Conservation (phyloP, 23 tunicate species). For the Phallusia fumigata region DNA sequence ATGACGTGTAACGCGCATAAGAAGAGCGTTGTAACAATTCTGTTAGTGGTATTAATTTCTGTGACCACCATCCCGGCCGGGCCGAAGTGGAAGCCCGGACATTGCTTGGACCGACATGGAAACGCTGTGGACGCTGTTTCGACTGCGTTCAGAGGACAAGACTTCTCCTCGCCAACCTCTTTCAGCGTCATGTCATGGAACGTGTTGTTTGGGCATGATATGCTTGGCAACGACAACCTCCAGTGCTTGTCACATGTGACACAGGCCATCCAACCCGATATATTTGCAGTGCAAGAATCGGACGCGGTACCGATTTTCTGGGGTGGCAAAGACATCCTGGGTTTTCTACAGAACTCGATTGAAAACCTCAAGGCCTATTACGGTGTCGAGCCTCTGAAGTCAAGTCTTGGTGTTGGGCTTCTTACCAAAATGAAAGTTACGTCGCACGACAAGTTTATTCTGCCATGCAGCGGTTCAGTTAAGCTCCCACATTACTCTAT, state of each 20-base stretch:
- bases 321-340: slow-evolving; percentile 86
- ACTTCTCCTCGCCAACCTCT: not conserved
- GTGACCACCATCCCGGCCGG: not conserved
- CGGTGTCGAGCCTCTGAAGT: slow-evolving; percentile 54
- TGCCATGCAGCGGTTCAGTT: slow-evolving; percentile 12
- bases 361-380: not conserved
- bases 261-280: slow-evolving; percentile 36
- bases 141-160: not conserved
- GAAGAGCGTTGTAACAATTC: not conserved
- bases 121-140: not conserved
- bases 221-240: slow-evolving; percentile 47
- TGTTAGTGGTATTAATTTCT: not conserved
- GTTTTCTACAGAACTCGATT: slow-evolving; percentile 27
- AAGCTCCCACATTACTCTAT: slow-evolving; percentile 24
- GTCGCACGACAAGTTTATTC: slow-evolving; percentile 16
- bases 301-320: slow-evolving; percentile 67
- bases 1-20: not conserved
- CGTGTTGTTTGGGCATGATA: slow-evolving; percentile 67
- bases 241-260: slow-evolving; percentile 37
- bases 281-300: slow-evolving; percentile 78
- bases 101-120: not conserved
- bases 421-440: slow-evolving; percentile 41
- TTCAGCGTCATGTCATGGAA: slow-evolving; percentile 70
- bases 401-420: slow-evolving; percentile 73
- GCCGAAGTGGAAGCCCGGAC: not conserved